Base-by-base conservation (phyloP, 2,797 vertebrate genomes). In the Gallinago stenura region DNA sequence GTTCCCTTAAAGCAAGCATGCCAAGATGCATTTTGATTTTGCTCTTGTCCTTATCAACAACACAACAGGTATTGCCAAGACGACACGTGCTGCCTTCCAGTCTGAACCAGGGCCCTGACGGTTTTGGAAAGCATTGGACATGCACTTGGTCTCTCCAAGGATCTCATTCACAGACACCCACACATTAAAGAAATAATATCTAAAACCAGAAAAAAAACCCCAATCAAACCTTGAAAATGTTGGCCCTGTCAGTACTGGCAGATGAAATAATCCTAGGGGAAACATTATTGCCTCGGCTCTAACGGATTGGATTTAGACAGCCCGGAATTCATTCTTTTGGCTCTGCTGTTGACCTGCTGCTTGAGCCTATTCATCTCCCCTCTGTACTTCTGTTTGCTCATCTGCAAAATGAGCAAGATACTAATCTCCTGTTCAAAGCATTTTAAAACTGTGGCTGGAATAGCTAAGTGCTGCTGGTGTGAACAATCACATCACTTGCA, bases 341-440 rank as follows among this genome's bases (percentile, higher is more conserved):
- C 92, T 87, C 68, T 83, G 90, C 83, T 96, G 90, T 79, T 96
- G 96, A 96, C 93, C 95, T 94, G 83, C 91, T 90, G 94, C 85
- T 95, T 86, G 35, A 77, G 90, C 75, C 88, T 89, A 88, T 93
- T 93, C 91, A 79, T 88, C 83, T 95, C 93, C 66, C 68, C 93
- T 91, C 94, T 87, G 83, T 71, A 82, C 87, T 95, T 95, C 95
- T 95, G 95, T 95, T 95, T 96, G 95, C 94, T 94, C 91, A 96
- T 95, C 91, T 96, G 95, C 94, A 95, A 96, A 96, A 96, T 82
- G 94, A 96, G 95, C 94, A 94, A 95, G 93, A 95, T 95, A 93
- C 93, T 95, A 91, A 95, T 95, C 96, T 97, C 86, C 94, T 94
- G 86, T 64, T 96, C 93, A 95, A 94, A 96, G 96, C 91, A 57